phyloP scores from a whole-genome alignment of 2,113 vertebrate species.

The Cygnus buccinator region DNA sequence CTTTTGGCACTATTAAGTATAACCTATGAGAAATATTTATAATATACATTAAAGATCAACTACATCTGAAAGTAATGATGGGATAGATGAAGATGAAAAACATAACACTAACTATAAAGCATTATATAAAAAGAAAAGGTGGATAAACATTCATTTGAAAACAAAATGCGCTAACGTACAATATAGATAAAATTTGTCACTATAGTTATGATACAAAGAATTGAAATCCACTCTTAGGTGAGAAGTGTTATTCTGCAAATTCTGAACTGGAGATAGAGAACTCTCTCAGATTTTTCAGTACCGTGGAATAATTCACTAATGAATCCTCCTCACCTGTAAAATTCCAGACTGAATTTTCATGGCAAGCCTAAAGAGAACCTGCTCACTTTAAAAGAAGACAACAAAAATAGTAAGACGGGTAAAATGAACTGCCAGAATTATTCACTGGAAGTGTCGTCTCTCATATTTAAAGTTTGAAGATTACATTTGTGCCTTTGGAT shows the following conservation, averaged over 20 bases:
- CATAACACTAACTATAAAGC: slow-evolving; percentile 14
- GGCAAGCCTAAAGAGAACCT: neutral
- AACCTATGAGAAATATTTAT: slow-evolving; percentile 22
- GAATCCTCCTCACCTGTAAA: neutral
- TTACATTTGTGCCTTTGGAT: neutral
- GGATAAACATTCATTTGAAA: slow-evolving; percentile 44
- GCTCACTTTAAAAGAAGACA: neutral
- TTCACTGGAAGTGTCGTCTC: neutral
- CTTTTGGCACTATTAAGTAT: neutral
- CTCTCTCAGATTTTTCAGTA: neutral
- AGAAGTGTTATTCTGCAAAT: neutral
- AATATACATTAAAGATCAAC: neutral
- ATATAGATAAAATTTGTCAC: slow-evolving; percentile 14
- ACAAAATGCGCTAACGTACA: slow-evolving; percentile 1
- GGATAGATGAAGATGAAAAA: neutral
- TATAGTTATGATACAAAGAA: neutral
- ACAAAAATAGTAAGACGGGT: neutral
- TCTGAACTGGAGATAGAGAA: neutral
- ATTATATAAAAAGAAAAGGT: slow-evolving; percentile 18
- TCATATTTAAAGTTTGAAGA: neutral
- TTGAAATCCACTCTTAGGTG: neutral
- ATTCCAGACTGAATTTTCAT: neutral
- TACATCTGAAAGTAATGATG: neutral
- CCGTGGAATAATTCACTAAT: neutral
- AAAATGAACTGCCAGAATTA: neutral